Percentiles rank a stretch among this genome's conserved stretches.
These are phyloP conservation scores for Hylomyscus alleni DNA, from an alignment of 2,797 vertebrate genomes.

Conservation along the genomic window DNA sequence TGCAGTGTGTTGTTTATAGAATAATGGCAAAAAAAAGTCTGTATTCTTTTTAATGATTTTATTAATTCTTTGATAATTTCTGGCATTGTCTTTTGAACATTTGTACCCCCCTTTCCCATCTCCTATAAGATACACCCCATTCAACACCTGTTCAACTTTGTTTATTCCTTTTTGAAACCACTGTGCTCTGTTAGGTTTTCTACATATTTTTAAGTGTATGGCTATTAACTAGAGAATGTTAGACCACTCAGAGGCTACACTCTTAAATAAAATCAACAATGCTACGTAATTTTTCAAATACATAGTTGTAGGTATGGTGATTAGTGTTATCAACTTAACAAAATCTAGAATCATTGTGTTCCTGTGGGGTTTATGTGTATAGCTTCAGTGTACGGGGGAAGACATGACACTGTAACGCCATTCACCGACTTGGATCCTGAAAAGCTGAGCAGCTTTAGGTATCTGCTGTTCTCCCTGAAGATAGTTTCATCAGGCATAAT, in stretches of 20 bases:
- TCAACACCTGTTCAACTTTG: background rate
- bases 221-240: background rate
- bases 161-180: background rate
- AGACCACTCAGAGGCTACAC: background rate
- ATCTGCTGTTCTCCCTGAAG: background rate
- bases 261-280: background rate
- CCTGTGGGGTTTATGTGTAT: no score
- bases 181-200: background rate
- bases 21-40: background rate
- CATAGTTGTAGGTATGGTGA: no score
- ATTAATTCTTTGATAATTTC: background rate
- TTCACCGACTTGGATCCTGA: background rate
- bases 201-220: background rate
- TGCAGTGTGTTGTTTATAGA: background rate
- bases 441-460: background rate
- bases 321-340: background rate
- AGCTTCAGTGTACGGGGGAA: background rate
- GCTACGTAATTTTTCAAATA: background rate
- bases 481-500: background rate
- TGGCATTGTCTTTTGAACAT: background rate
- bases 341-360: background rate
- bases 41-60: background rate
- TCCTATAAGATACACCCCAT: background rate
- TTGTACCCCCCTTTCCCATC: background rate
- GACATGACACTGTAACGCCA: background rate